Evolutionary conservation across 2,113 vertebrate genomes (phyloP), one percentile per base, ranked within the genome.

Genomic region (Xiphorhynchus elegans): DNA sequence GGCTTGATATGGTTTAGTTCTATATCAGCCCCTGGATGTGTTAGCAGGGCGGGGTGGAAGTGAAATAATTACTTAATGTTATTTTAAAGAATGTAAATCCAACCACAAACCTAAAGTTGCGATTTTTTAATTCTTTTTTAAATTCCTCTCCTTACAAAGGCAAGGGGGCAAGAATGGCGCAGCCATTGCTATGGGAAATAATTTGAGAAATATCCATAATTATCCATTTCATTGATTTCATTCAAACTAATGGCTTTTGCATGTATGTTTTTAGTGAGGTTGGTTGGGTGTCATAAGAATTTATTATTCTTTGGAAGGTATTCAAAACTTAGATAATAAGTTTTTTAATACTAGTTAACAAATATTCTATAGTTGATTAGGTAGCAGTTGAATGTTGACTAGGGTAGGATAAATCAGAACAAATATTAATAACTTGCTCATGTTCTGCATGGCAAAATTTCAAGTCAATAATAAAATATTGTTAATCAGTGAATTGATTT

Each of bases 401-500:
- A 72, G 28, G 21, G 19, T 31, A 44, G 21, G 29, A 58, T 78
- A 84, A 88, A 82, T 88, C 68, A 70, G 80, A 94, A 56, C 31
- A 86, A 87, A 73, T 75, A 79, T 53, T 90, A 79, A 75, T 59
- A 87, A 87, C 40, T 39, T 92, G 12, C 44, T 75, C 56, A 23
- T 91, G 37, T 80, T 77, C 81, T 82, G 53, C 50, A 28, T 63
- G 73, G 80, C 80, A 83, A 64, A 89, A 68, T 92, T 96, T 88
- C 84, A 72, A 84, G 55, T 96, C 50, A 1, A 28, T 89, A 78
- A 90, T 94, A 85, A 97, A 95, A 75, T 87, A 72, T 23, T 70
- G 64, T 89, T 96, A 74, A 95, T 97, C 85, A 80, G 62, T 77
- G 77, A 29, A 94, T 92, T 94, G 91, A 84, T 96, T 95, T 94